Conservation (phyloP, 2,888 invertebrate genomes). For the Leptinotarsa rubiginosa region DNA sequence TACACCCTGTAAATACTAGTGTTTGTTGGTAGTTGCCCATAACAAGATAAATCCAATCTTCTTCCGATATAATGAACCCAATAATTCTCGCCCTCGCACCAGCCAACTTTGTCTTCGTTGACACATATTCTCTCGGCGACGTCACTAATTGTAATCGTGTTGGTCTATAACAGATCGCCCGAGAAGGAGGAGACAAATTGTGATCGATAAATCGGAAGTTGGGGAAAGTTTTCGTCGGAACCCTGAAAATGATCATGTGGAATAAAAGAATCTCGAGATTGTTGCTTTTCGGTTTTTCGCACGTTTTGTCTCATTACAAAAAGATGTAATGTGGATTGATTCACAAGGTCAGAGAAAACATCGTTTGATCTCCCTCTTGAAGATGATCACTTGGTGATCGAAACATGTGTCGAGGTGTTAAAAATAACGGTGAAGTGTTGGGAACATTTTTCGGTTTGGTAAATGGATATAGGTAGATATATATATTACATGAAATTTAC, state of each 20-base stretch:
- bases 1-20: slow-evolving; percentile 23
- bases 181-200: slow-evolving; percentile 25
- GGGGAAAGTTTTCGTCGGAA: slow-evolving; percentile 11
- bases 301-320: background rate
- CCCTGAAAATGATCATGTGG: slow-evolving; percentile 7
- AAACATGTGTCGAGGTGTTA: too few relatives aligned
- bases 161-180: slow-evolving; percentile 39
- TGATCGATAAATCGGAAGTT: slow-evolving; percentile 27
- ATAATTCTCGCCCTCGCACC: slow-evolving; percentile 56
- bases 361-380: background rate
- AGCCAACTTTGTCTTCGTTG: slow-evolving; percentile 51
- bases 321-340: background rate
- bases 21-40: slow-evolving; percentile 53
- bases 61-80: slow-evolving; percentile 56
- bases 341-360: background rate
- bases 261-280: slow-evolving; percentile 7
- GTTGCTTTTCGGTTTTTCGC: background rate
- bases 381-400: too few relatives aligned
- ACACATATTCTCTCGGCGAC: slow-evolving; percentile 56
- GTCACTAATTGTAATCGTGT: slow-evolving; percentile 56
- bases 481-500: too few relatives aligned
- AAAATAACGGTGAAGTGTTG: too few relatives aligned
- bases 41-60: slow-evolving; percentile 53
- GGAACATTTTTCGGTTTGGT: too few relatives aligned
- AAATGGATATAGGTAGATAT: too few relatives aligned